Base-by-base conservation (phyloP, 2,113 vertebrate genomes). In the Bombycilla garrulus region DNA sequence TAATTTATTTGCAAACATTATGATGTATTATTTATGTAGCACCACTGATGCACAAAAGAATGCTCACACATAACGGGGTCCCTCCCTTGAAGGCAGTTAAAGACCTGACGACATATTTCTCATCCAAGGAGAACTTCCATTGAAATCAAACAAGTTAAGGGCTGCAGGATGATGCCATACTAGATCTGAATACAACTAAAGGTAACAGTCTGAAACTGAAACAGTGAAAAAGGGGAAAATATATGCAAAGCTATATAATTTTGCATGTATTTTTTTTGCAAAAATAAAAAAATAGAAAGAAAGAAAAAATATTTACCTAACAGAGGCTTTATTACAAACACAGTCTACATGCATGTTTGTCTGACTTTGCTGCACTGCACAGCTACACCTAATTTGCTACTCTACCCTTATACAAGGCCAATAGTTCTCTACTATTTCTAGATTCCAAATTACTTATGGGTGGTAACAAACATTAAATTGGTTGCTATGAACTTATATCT, bases 1-100 rank as follows among this genome's bases (percentile, higher is more conserved):
- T 94, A 93, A 95, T 93, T 93, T 73, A 94, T 76, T 15, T 90
- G 88, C 79, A 92, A 95, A 92, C 47, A 95, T 90, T 83, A 62
- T 70, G 60, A 89, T 93, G 50, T 89, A 95, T 96, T 86, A 94
- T 95, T 93, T 92, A 96, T 47, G 36, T 15, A 88, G 76, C 8
- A 7, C 42, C 79, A 90, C 33, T 66, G 62, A 93, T 73, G 88
- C 67, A 92, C 57, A 82, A 66, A 92, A 95, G 53, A 90, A 81
- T 48, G 74, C 54, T 92, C 76, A 65, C 57, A 91, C 40, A 76
- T 53, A 72, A 74, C 0, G 5, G 45, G 61, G 76, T 79, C 23
- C 69, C 72, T 84, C 62, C 45, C 33, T 50, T 54, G 36, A 90
- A 51, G 24, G n/a, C 25, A 64, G 74, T 48, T 81, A 54, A 73